These are phyloP conservation scores for Morinoia aosen DNA, from an alignment of 2,888 invertebrate species.

Conservation along the genomic window DNA sequence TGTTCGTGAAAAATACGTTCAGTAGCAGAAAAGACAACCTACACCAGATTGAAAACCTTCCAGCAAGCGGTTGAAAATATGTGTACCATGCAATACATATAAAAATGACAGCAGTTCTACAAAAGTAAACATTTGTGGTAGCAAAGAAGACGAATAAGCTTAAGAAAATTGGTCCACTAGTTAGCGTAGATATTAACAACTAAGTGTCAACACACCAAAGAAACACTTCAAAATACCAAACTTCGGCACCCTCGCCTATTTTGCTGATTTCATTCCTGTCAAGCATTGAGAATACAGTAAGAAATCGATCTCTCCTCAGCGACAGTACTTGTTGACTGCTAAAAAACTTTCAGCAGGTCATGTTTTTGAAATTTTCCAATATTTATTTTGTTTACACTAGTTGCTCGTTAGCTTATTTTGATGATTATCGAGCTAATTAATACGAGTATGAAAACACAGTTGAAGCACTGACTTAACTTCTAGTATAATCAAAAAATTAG, in stretches of 20 bases:
- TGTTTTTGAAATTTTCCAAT: background rate
- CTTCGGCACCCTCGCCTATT: background rate
- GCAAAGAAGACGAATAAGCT: slow-evolving; percentile 18
- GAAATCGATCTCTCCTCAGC: too few species aligned
- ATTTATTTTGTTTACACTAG: background rate
- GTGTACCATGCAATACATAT: background rate
- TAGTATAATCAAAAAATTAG: background rate
- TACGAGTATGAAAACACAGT: background rate
- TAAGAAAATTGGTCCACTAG: slow-evolving; percentile 8
- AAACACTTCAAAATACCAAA: background rate
- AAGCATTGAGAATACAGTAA: too few species aligned
- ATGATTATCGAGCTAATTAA: background rate
- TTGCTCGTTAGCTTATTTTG: background rate
- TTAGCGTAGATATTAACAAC: slow-evolving; percentile 1
- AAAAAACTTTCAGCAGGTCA: background rate
- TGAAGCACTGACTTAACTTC: background rate
- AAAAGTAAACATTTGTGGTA: background rate
- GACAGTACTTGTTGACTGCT: too few species aligned
- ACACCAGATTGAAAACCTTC: background rate
- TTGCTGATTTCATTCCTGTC: background rate
- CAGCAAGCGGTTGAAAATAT: background rate
- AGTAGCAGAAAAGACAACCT: background rate
- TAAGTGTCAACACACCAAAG: background rate
- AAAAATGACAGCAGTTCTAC: background rate
- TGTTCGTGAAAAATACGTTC: background rate